Percentiles rank a stretch among this genome's conserved stretches.
Conservation (phyloP, 2,888 invertebrate genomes). For the Anoncus sp. region DNA sequence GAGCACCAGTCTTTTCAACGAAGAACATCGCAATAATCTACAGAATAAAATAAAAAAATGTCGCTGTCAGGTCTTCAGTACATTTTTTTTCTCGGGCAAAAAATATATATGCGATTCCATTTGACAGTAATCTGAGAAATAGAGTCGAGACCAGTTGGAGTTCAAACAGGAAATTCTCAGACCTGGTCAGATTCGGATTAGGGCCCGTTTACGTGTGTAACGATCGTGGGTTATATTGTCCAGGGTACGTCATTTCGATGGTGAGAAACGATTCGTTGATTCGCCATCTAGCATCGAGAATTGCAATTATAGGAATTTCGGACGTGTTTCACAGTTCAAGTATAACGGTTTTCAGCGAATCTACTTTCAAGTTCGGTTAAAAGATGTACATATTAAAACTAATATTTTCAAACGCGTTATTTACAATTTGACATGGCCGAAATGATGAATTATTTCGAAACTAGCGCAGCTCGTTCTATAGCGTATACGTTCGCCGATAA, state of each 20-base stretch:
- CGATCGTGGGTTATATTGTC: not conserved
- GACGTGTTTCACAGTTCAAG: not conserved
- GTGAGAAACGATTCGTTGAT: not conserved
- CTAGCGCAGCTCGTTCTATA: not conserved
- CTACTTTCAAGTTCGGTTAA: not conserved
- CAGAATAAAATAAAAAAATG: not conserved
- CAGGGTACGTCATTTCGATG: not conserved
- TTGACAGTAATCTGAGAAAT: not conserved
- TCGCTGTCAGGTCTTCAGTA: not conserved
- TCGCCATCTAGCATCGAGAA: slow-evolving; percentile 16
- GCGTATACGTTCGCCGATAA: slow-evolving; percentile 5
- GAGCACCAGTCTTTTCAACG: not conserved
- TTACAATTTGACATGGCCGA: slow-evolving; percentile 2
- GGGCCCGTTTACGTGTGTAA: not conserved
- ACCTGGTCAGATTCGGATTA: not conserved
- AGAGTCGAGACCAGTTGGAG: not conserved
- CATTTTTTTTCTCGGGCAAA: not conserved
- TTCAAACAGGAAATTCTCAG: not conserved
- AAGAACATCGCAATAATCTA: not conserved
- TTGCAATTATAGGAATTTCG: not conserved
- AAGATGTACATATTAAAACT: not conserved
- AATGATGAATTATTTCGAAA: slow-evolving; percentile 18
- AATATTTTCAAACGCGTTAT: not conserved
- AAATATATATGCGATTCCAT: not conserved
- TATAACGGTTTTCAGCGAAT: not conserved